Percentiles rank a stretch among this genome's conserved stretches.
Conservation (phyloP, 2,888 invertebrate species). For the Eulithis testata region DNA sequence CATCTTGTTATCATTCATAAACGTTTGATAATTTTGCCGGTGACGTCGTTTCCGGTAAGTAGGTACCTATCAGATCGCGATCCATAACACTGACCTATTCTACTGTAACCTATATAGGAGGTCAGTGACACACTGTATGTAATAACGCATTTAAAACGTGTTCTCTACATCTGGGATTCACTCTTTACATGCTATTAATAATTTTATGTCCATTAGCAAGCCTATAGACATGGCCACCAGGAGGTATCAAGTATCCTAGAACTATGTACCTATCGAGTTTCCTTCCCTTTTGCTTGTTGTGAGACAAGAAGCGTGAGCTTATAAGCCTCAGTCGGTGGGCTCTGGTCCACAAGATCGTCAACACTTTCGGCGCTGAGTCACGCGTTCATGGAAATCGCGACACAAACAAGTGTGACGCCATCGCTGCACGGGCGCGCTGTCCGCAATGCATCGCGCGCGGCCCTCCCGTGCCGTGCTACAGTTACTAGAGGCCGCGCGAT, state of each 20-base stretch:
- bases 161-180: slow-evolving; percentile 6
- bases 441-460: not conserved
- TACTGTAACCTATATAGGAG: not conserved
- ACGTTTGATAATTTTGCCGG: not conserved
- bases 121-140: not conserved
- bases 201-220: too few relatives aligned
- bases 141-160: slow-evolving; percentile 3
- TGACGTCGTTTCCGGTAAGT: slow-evolving; percentile 1
- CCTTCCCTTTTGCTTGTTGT: too few relatives aligned
- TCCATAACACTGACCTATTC: slow-evolving; percentile 1
- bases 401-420: slow-evolving; percentile 31
- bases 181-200: too few relatives aligned
- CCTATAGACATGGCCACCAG: too few relatives aligned
- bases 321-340: too few relatives aligned
- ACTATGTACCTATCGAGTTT: too few relatives aligned
- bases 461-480: too few relatives aligned
- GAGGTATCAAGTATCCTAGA: too few relatives aligned
- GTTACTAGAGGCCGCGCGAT: too few relatives aligned
- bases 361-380: slow-evolving; percentile 21
- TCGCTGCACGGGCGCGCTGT: slow-evolving; percentile 7
- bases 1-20: not conserved
- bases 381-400: slow-evolving; percentile 30
- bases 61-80: not conserved
- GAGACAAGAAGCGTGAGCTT: too few relatives aligned
- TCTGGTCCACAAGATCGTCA: too few relatives aligned